These are phyloP conservation scores for Oedothorax gibbosus DNA, from an alignment of 1,140 invertebrate genomes.

Conservation along the genomic window DNA sequence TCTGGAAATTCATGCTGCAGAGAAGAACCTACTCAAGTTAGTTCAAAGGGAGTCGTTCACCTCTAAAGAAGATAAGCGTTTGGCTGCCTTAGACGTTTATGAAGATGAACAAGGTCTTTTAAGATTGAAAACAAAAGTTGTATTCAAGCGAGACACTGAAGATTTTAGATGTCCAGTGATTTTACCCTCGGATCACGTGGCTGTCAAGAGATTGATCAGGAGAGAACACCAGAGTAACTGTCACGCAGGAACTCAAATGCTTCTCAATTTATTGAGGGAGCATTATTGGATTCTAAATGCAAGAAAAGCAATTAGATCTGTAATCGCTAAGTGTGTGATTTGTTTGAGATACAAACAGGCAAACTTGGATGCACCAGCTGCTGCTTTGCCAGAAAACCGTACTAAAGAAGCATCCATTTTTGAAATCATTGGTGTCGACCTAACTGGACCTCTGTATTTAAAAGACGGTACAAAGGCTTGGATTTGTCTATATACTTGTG, in stretches of 20 bases:
- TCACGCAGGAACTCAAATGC: background rate
- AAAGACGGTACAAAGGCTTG: background rate
- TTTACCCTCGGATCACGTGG: background rate
- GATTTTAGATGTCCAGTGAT: constrained; percentile 5
- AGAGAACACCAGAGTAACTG: background rate
- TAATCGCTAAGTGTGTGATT: background rate
- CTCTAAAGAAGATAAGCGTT: too few relatives aligned
- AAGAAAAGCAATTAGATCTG: background rate
- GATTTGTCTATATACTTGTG: background rate
- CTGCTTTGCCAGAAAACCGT: background rate
- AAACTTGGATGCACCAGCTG: background rate
- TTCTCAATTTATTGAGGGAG: background rate
- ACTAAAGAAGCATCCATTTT: background rate
- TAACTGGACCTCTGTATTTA: background rate
- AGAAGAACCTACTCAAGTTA: too few relatives aligned
- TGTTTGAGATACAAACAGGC: background rate
- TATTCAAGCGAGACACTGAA: background rate
- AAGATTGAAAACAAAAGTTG: background rate
- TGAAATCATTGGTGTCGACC: background rate
- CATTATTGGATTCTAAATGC: background rate
- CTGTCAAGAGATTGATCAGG: background rate
- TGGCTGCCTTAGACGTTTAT: too few relatives aligned
- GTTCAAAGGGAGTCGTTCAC: too few relatives aligned
- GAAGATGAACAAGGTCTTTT: background rate
- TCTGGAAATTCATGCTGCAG: too few relatives aligned